Percentiles rank a stretch among this genome's conserved stretches.
Evolutionary conservation across 1,140 invertebrate species (phyloP).

Genomic region (Lepidurus couesii): DNA sequence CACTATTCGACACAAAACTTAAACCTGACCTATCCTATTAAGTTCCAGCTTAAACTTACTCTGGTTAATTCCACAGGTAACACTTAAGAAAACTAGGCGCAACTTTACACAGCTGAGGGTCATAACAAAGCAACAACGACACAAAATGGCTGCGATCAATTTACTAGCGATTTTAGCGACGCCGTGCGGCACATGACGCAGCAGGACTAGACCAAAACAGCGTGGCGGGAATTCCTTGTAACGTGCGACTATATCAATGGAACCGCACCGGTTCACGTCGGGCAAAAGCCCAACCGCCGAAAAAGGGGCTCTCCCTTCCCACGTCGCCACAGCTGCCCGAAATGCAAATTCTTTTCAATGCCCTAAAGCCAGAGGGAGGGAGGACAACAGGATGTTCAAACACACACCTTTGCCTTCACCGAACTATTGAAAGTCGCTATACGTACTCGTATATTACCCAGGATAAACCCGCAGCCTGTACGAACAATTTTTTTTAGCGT

Average conservation of each 20-base stretch:
- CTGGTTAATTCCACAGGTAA: background rate
- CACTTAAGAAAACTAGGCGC: background rate
- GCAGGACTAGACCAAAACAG: conserved; percentile 9
- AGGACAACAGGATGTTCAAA: too few species aligned
- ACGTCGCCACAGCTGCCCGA: background rate
- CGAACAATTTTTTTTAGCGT: too few species aligned
- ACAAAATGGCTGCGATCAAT: conserved; percentile 21
- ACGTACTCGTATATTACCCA: too few species aligned
- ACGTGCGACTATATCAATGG: background rate
- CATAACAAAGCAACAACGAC: conserved; percentile 4
- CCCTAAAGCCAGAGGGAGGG: background rate
- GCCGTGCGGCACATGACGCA: background rate
- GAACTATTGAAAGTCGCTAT: too few species aligned
- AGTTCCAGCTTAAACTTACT: background rate
- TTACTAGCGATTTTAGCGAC: background rate
- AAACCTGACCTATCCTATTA: background rate
- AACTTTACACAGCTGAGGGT: background rate
- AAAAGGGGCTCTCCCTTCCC: background rate
- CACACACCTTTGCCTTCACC: too few species aligned
- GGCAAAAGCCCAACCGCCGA: background rate
- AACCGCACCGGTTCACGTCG: background rate
- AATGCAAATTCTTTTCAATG: background rate
- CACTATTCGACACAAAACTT: background rate
- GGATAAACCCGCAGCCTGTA: too few species aligned
- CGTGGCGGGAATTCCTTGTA: background rate